Evolutionary conservation across 1,140 invertebrate genomes (phyloP).

Genomic region (Drosophila ohnishii): DNA sequence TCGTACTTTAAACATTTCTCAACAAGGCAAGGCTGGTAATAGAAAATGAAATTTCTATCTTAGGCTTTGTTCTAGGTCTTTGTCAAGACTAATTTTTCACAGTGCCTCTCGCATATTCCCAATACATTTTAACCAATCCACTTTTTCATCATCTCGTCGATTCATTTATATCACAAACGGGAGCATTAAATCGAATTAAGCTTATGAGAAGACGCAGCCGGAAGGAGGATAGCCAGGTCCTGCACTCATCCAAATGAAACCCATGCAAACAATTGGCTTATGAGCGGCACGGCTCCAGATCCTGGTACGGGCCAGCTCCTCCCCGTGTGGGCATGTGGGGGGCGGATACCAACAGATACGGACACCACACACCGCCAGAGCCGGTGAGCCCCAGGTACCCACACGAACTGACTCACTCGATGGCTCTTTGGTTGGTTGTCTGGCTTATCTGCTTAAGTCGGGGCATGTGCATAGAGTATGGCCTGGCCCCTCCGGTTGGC

Average conservation of each 20-base stretch:
- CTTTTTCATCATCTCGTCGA: constrained; percentile 82
- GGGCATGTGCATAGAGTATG: constrained; percentile 58
- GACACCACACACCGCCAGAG: constrained; percentile 10
- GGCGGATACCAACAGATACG: constrained; percentile 20
- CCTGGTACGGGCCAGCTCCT: constrained; percentile 10
- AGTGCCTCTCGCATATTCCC: constrained; percentile 59
- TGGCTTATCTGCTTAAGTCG: constrained; percentile 78
- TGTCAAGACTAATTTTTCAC: neutral
- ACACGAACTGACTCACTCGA: constrained; percentile 33
- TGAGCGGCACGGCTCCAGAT: constrained; percentile 54
- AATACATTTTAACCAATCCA: constrained; percentile 81
- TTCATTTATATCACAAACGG: constrained; percentile 82
- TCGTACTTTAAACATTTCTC: neutral
- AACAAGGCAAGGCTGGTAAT: neutral
- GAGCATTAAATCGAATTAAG: constrained; percentile 83
- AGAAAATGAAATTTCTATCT: too few species aligned
- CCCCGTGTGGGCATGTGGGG: constrained; percentile 1
- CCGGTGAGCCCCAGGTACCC: constrained; percentile 20
- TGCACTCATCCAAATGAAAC: constrained; percentile 77
- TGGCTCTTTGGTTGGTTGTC: constrained; percentile 42
- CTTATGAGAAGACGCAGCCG: constrained; percentile 71
- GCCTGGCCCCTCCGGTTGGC: constrained; percentile 18
- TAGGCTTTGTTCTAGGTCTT: too few species aligned
- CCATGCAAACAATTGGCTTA: constrained; percentile 82
- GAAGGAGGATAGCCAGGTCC: constrained; percentile 50